Percentiles rank a stretch among this genome's conserved stretches.
Conservation (phyloP, 2,113 vertebrate species). For the Azemiops feae region DNA sequence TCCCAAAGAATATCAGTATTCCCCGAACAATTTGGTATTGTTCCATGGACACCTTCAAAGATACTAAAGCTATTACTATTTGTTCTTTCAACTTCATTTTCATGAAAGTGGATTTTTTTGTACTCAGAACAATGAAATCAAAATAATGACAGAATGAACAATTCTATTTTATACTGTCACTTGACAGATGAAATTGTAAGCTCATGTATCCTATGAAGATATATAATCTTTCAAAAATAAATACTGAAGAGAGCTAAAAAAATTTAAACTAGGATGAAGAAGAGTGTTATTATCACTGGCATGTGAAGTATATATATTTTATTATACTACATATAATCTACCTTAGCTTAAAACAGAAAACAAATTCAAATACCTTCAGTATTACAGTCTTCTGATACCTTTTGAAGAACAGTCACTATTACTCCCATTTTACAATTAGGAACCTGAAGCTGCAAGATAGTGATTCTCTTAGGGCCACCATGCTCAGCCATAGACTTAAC, state of each 20-base stretch:
- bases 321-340: neutral
- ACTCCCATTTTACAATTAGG: conserved; percentile 7
- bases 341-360: neutral
- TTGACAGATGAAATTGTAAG: neutral
- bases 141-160: neutral
- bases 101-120: neutral
- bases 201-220: neutral
- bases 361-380: neutral
- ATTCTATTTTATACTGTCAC: neutral
- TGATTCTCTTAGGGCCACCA: conserved; percentile 4
- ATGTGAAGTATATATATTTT: neutral
- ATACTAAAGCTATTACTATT: neutral
- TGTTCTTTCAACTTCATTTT: neutral
- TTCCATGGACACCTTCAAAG: neutral
- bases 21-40: neutral
- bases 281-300: neutral
- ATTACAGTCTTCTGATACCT: neutral
- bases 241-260: neutral
- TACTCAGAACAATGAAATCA: neutral
- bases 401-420: conserved; percentile 15
- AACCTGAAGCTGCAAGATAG: conserved; percentile 2
- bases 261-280: neutral
- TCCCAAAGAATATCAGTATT: neutral
- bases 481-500: neutral
- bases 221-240: neutral